These are phyloP conservation scores for Ditylenchus weischeri DNA, from an alignment of 2,888 invertebrate genomes.

Conservation along the genomic window DNA sequence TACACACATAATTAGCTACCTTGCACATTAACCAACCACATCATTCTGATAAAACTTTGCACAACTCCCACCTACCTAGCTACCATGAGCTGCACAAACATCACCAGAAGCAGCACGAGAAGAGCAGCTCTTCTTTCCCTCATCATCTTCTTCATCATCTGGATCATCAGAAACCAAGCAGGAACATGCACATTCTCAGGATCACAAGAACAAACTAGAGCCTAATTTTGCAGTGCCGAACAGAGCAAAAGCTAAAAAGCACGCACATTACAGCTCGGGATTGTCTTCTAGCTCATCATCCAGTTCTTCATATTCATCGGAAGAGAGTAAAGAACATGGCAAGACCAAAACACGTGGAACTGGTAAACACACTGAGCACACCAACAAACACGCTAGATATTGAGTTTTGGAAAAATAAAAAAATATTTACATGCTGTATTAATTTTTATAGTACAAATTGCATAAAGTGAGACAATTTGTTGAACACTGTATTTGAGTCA, in stretches of 20 bases:
- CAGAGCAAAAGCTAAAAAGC: neutral
- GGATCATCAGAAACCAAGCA: neutral
- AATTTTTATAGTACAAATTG: too few relatives aligned
- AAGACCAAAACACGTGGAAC: neutral
- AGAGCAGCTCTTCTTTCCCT: neutral
- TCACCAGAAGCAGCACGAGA: neutral
- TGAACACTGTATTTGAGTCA: too few relatives aligned
- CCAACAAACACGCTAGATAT: neutral
- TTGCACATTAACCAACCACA: neutral
- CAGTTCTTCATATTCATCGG: constrained; percentile 1
- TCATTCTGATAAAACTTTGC: neutral
- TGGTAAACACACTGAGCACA: neutral
- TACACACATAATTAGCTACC: neutral
- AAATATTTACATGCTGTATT: too few relatives aligned
- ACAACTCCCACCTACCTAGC: neutral
- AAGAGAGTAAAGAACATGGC: neutral
- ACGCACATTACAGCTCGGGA: neutral
- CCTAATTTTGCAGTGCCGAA: too few relatives aligned
- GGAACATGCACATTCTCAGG: neutral
- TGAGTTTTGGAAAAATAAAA: too few relatives aligned
- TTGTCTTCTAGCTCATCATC: neutral
- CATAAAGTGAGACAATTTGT: too few relatives aligned
- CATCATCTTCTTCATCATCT: neutral
- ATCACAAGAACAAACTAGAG: too few relatives aligned
- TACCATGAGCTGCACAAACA: neutral